phyloP scores from a whole-genome alignment of 1,140 invertebrate species.

The Leptinotarsa undecemlineata region DNA sequence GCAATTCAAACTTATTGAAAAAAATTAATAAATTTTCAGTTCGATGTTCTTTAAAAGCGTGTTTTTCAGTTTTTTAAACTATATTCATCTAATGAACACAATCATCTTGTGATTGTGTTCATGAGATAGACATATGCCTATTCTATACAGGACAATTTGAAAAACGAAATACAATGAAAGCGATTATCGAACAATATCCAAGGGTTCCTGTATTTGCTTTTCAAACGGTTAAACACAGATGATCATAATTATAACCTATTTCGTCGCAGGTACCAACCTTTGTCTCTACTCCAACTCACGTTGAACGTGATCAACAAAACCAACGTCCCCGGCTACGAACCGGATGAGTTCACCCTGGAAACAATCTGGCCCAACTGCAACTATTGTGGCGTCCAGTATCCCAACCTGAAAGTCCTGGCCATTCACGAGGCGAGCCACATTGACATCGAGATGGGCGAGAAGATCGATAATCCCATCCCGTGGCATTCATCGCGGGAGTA shows the following conservation, averaged over 20 bases:
- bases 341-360: constrained; percentile 26
- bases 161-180: background rate
- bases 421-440: constrained; percentile 50
- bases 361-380: constrained; percentile 39
- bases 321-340: constrained; percentile 45
- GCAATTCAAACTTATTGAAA: no score
- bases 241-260: background rate
- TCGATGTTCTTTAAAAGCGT: no score
- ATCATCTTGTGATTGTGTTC: background rate
- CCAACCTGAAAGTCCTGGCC: constrained; percentile 45
- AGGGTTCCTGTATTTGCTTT: background rate
- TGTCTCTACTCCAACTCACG: constrained; percentile 40
- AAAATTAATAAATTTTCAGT: no score
- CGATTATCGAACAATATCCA: no score
- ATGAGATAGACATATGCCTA: background rate
- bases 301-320: constrained; percentile 46
- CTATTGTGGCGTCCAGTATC: constrained; percentile 44
- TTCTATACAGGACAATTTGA: background rate
- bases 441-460: constrained; percentile 47
- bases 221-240: no score
- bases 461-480: constrained; percentile 44
- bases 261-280: constrained; percentile 40
- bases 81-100: no score
- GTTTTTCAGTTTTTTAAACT: no score
- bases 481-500: constrained; percentile 37